A percentile compares a stretch with the other conserved stretches of the same genome.
These are phyloP conservation scores for Aphelinus certus DNA, from an alignment of 1,140 invertebrate genomes.

Conservation along the genomic window DNA sequence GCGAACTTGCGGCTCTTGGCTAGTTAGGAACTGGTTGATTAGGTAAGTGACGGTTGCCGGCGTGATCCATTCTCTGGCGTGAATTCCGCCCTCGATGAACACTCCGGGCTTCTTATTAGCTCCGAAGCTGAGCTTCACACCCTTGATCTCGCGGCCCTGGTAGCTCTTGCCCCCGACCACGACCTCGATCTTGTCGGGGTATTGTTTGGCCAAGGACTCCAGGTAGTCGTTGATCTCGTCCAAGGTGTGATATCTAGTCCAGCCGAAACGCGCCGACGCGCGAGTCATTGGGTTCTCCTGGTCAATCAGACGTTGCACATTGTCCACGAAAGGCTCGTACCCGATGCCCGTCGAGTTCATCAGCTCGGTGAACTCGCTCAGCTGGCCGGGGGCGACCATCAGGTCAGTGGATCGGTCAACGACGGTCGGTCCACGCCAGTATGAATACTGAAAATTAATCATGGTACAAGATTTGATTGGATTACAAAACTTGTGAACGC, in stretches of 20 bases:
- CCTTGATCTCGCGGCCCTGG: slow-evolving; percentile 71
- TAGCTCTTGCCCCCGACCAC: slow-evolving; percentile 68
- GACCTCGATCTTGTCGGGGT: slow-evolving; percentile 65
- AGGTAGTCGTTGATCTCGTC: slow-evolving; percentile 66
- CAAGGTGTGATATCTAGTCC: slow-evolving; percentile 66
- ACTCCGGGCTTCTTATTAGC: slow-evolving; percentile 60
- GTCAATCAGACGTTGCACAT: slow-evolving; percentile 59
- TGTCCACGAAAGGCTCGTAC: slow-evolving; percentile 46
- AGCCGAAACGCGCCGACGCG: slow-evolving; percentile 49
- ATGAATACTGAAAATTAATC: slow-evolving; percentile 46
- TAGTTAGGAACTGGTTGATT: slow-evolving; percentile 71
- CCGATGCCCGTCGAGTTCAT: slow-evolving; percentile 43
- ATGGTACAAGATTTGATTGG: too few species aligned
- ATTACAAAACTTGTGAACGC: too few species aligned
- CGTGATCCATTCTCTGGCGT: slow-evolving; percentile 83
- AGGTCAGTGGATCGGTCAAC: slow-evolving; percentile 48
- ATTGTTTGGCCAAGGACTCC: slow-evolving; percentile 58
- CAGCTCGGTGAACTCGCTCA: slow-evolving; percentile 48
- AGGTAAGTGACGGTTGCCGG: slow-evolving; percentile 77
- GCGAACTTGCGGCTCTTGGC: slow-evolving; percentile 61
- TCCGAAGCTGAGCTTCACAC: slow-evolving; percentile 68
- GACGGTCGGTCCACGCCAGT: slow-evolving; percentile 51
- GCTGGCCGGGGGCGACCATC: slow-evolving; percentile 54
- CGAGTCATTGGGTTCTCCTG: slow-evolving; percentile 40
- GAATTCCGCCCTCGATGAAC: slow-evolving; percentile 74